Evolutionary conservation across 2,888 invertebrate genomes (phyloP), one percentile per base, ranked within the genome.

Genomic region (Mechanitis mazaeus): DNA sequence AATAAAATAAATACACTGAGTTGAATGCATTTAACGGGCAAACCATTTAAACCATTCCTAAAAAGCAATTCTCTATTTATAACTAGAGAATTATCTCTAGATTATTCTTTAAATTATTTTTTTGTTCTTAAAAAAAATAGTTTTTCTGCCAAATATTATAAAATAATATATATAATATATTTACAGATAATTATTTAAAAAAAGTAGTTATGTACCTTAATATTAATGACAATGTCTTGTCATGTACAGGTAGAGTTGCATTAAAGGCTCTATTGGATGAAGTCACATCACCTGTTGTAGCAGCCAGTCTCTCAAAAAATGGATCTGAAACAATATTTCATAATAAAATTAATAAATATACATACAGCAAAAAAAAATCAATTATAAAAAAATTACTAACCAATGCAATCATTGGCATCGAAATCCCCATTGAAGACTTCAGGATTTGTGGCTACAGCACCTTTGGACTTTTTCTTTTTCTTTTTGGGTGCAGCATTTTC

Each of bases 261-360:
- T 92, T 92, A 75, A 93, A 91, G 0, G 93, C 85, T 67, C 92
- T 80, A 74, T 92, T 92, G 0, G 93, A 92, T 45, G 92, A 91
- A 45, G 92, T 92, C 59, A 92, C 92, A 66, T 93, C 92, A 0
- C 93, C 93, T 0, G 91, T 83, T 0, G 91, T 91, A 0, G 92
- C 91, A 33, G 93, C 91, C 1, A 93, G 75, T 68, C 92, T 86
- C 59, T 92, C 92, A 74, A 93, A 93, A 60, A 93, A 91, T 4
- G 93, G 91, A 83, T 93, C 93, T 80, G 82, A 11, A 66, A 68
- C 7, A 54, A 61, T 50, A 46, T 53, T 46, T 56, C 9, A 7
- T 11, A 46, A 12, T 46, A 4, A 35, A 6, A 20, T 6, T 20
- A 3, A n/a, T 11, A 3, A 20, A 20, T 47, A 47, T 20, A 47